Base-by-base conservation (phyloP, 2,113 vertebrate species). In the Climacteris rufus region DNA sequence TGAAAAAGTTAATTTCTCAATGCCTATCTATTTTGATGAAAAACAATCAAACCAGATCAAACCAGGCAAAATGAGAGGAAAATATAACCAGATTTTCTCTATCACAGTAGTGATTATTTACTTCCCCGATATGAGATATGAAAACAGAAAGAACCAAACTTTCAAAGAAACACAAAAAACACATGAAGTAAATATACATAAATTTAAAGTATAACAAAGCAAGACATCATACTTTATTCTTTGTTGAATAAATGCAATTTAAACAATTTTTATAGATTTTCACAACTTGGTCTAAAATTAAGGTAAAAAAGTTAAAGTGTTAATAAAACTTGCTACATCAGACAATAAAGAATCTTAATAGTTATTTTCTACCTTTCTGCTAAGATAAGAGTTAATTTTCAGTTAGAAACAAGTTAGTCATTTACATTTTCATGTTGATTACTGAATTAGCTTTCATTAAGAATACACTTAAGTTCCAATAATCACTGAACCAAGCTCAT, bases 381-480 rank as follows among this genome's bases (percentile, higher is more conserved):
- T 99, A 98, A 98, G 98, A 98, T 98, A 98, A 98, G 98, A 99
- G 98, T 98, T 99, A 99, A 99, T 99, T 98, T 99, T 98, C 97
- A 97, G 98, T 98, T 97, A 97, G 98, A 99, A 99, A 98, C 98
- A 98, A 98, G 99, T 98, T 98, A 98, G 98, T 98, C 98, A 99
- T 99, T 99, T 99, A 99, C 98, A 99, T 99, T 98, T 99, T 98
- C 98, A 98, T 98, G 98, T 98, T 99, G 98, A 99, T 99, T 99
- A 99, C 98, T 98, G 98, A 99, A 99, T 99, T 99, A 99, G 98
- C 98, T 99, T 99, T 99, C 99, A 99, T 99, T 99, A 99, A 99
- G 98, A 99, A 99, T 99, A 99, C 98, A 98, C 98, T 99, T 99
- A 99, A 98, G 98, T 98, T 98, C 98, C 98, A 99, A 99, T 97